phyloP scores from a whole-genome alignment of 2,797 vertebrate species.

The Poeciliopsis turneri region DNA sequence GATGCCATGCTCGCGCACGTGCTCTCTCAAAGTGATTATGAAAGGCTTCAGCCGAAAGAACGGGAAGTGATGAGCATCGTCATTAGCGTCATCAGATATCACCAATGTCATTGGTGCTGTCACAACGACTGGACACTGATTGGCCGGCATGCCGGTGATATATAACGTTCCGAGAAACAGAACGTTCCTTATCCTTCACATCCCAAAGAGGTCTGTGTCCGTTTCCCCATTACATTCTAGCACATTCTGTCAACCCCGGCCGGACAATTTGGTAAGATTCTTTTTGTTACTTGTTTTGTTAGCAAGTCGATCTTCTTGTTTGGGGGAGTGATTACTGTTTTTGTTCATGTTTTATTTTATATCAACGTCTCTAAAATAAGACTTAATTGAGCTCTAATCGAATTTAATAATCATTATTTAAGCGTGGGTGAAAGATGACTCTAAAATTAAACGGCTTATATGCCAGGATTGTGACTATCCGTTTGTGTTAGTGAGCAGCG shows the following conservation, averaged over 20 bases:
- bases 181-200: slow-evolving; percentile 46
- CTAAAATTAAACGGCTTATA: not conserved
- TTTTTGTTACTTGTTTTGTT: not conserved
- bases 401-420: not conserved
- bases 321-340: not conserved
- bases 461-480: not conserved
- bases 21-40: slow-evolving; percentile 20
- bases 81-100: not conserved
- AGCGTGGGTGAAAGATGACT: not conserved
- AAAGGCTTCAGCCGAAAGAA: slow-evolving; percentile 15
- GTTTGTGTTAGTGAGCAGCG: not conserved
- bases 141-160: slow-evolving; percentile 71
- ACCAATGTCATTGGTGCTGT: slow-evolving; percentile 55
- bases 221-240: slow-evolving; percentile 18
- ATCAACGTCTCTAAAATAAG: not conserved
- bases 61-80: slow-evolving; percentile 14
- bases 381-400: not conserved
- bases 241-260: slow-evolving; percentile 9
- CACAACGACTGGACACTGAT: slow-evolving; percentile 51
- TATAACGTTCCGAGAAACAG: slow-evolving; percentile 22
- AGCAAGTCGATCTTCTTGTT: not conserved
- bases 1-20: not conserved
- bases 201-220: slow-evolving; percentile 53
- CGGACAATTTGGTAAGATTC: slow-evolving; percentile 52
- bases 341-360: not conserved